Conservation (phyloP, 2,797 vertebrate genomes). For the Sebastes iracundus region DNA sequence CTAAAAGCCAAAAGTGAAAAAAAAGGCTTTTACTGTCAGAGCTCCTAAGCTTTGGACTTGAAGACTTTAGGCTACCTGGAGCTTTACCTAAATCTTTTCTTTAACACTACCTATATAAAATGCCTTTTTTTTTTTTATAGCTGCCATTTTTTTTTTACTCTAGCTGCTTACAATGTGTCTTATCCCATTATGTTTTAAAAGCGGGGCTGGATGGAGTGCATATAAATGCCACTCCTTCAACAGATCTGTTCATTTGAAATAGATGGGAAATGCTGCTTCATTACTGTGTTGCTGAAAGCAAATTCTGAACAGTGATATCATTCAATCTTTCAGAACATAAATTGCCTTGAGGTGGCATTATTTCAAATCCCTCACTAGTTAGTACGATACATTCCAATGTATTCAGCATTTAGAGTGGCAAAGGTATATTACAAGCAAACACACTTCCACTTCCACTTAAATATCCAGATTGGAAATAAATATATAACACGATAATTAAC, state of each 20-base stretch:
- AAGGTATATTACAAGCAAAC: constrained; percentile 51
- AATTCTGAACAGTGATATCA: constrained; percentile 35
- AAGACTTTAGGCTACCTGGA: background rate
- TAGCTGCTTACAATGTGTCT: constrained; percentile 3
- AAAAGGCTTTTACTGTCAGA: background rate
- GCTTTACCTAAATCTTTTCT: background rate
- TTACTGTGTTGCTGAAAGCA: constrained; percentile 33
- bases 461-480: constrained; percentile 51
- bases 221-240: constrained; percentile 35
- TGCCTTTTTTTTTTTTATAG: background rate
- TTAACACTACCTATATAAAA: background rate
- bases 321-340: constrained; percentile 54
- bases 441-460: constrained; percentile 36
- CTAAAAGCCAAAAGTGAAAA: constrained; percentile 15
- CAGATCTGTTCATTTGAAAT: constrained; percentile 46
- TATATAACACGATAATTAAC: constrained; percentile 63
- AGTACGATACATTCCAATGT: constrained; percentile 25
- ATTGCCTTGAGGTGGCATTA: constrained; percentile 48
- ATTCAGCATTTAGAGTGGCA: constrained; percentile 36
- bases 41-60: background rate
- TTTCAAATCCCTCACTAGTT: constrained; percentile 51
- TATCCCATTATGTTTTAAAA: constrained; percentile 25
- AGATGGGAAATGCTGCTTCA: constrained; percentile 31
- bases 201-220: background rate
- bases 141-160: background rate